These are phyloP conservation scores for Phaonia tiefii DNA, from an alignment of 2,888 invertebrate genomes.

Conservation along the genomic window DNA sequence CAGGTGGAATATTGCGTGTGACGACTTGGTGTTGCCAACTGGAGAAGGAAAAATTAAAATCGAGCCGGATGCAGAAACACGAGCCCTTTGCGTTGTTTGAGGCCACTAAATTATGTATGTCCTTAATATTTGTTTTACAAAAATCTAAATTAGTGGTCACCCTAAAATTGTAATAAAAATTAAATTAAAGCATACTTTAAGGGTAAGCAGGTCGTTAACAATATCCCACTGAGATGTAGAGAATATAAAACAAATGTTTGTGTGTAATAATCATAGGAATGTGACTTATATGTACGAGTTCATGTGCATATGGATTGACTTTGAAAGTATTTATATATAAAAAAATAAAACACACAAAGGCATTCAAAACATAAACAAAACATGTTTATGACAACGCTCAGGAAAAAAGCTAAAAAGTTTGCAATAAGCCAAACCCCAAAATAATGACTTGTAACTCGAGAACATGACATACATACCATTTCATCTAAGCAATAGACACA, in stretches of 20 bases:
- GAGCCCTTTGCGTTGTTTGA: too few relatives aligned
- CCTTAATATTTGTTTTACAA: too few relatives aligned
- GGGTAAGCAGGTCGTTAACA: not conserved
- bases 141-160: too few relatives aligned
- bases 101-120: too few relatives aligned
- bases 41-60: too few relatives aligned
- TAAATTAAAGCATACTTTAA: conserved; percentile 2
- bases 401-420: not conserved
- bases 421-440: conserved; percentile 7
- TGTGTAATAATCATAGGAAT: not conserved
- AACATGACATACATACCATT: not conserved
- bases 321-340: not conserved
- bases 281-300: conserved; percentile 1
- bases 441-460: not conserved
- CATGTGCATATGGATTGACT: not conserved
- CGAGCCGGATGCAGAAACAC: too few relatives aligned
- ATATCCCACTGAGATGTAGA: too few relatives aligned
- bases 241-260: not conserved
- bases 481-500: not conserved
- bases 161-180: not conserved
- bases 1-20: too few relatives aligned
- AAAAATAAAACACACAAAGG: not conserved
- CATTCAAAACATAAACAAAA: not conserved
- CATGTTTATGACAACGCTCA: not conserved
- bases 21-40: too few relatives aligned